A percentile compares a stretch with the other conserved stretches of the same genome.
These are phyloP conservation scores for Lates japonicus DNA, from an alignment of 2,797 vertebrate species.

Conservation along the genomic window DNA sequence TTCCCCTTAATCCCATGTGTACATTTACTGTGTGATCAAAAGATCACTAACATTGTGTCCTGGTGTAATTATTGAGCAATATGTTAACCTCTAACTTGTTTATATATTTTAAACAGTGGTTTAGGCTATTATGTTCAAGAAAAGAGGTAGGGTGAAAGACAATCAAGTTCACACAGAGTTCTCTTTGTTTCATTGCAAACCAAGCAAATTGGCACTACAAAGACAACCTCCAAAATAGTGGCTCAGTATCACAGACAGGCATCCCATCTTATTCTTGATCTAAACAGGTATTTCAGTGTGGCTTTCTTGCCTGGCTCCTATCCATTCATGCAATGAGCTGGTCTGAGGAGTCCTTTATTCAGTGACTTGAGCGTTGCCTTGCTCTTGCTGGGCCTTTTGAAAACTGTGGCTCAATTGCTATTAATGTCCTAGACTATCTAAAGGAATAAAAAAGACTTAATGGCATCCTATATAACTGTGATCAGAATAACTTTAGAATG, in stretches of 20 bases:
- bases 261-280: neutral
- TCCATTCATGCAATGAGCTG: slow-evolving; percentile 72
- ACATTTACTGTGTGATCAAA: neutral
- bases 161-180: neutral
- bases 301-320: too few species aligned
- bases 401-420: slow-evolving; percentile 89
- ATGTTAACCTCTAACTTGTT: neutral
- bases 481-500: neutral
- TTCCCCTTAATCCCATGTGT: slow-evolving; percentile 50
- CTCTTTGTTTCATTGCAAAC: neutral
- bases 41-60: neutral
- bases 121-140: neutral
- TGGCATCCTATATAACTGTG: neutral
- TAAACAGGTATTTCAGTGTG: neutral
- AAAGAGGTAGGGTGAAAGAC: neutral
- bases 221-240: neutral
- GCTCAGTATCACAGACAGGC: neutral
- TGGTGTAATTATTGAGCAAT: neutral
- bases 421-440: slow-evolving; percentile 73
- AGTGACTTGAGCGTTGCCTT: slow-evolving; percentile 86
- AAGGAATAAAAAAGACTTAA: neutral
- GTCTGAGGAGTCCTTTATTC: slow-evolving; percentile 60
- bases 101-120: neutral
- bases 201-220: neutral
- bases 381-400: slow-evolving; percentile 91